Percentiles rank a stretch among this genome's conserved stretches.
These are phyloP conservation scores for Sigmodon hispidus DNA, from an alignment of 2,113 vertebrate species.

Conservation along the genomic window DNA sequence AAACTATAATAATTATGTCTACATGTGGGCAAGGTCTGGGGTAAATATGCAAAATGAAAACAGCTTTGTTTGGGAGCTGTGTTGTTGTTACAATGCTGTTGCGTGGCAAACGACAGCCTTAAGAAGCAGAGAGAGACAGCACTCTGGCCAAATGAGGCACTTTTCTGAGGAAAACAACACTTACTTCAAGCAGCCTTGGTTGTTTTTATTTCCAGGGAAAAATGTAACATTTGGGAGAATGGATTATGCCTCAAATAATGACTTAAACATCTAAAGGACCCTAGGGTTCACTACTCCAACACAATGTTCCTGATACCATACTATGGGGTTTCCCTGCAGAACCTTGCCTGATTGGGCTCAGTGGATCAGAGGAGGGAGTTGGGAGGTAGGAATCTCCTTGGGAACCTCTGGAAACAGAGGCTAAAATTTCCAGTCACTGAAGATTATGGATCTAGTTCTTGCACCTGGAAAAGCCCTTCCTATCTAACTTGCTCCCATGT, in stretches of 20 bases:
- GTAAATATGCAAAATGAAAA: constrained; percentile 62
- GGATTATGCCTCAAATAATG: neutral
- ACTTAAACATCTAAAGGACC: neutral
- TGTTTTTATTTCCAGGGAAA: constrained; percentile 31
- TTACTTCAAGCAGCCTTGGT: neutral
- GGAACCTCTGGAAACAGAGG: neutral
- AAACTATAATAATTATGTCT: constrained; percentile 43
- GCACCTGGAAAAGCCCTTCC: neutral
- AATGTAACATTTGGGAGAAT: neutral
- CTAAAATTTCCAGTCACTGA: neutral
- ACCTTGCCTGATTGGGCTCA: fast-evolving
- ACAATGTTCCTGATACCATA: neutral
- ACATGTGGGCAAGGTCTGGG: constrained; percentile 20
- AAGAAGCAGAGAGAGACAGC: constrained; percentile 52
- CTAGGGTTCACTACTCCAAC: neutral
- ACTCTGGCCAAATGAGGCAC: neutral
- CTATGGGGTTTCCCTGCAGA: neutral
- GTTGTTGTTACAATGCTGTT: constrained; percentile 42
- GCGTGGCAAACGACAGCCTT: constrained; percentile 19
- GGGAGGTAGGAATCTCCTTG: neutral
- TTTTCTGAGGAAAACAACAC: neutral
- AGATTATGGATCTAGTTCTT: neutral
- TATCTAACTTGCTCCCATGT: neutral
- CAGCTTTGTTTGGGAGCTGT: constrained; percentile 61
- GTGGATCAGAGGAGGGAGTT: neutral